Conservation (phyloP, 2,113 vertebrate genomes). For the Isichthys henryi region DNA sequence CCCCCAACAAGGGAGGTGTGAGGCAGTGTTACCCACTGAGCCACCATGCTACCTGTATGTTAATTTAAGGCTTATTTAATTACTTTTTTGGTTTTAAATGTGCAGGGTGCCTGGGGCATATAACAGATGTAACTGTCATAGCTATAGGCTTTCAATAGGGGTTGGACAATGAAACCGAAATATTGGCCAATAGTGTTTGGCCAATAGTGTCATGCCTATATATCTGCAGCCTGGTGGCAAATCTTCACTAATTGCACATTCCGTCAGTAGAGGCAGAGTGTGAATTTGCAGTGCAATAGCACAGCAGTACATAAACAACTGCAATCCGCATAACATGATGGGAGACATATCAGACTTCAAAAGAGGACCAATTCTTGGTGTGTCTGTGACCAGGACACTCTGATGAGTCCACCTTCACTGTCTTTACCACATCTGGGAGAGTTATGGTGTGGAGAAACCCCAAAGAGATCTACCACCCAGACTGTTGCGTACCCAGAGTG, state of each 20-base stretch:
- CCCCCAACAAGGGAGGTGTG: not conserved
- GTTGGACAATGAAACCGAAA: not conserved
- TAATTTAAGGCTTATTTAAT: not conserved
- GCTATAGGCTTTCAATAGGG: not conserved
- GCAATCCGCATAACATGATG: not conserved
- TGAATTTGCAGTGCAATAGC: not conserved
- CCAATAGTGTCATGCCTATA: not conserved
- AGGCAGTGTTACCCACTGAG: not conserved
- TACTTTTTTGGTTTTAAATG: not conserved
- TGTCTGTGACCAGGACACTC: too few species aligned
- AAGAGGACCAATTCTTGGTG: too few species aligned
- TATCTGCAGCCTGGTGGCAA: not conserved
- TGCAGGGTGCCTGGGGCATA: not conserved
- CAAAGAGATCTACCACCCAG: too few species aligned
- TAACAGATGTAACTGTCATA: not conserved
- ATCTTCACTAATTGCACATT: not conserved
- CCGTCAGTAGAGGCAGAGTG: not conserved
- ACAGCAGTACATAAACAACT: not conserved
- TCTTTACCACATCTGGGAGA: too few species aligned
- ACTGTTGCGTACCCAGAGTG: too few species aligned
- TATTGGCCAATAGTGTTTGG: not conserved
- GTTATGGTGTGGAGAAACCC: too few species aligned
- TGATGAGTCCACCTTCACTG: too few species aligned
- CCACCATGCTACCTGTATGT: not conserved
- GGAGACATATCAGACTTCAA: too few species aligned